Conservation (phyloP, 2,113 vertebrate species). For the Callocephalon fimbriatum region DNA sequence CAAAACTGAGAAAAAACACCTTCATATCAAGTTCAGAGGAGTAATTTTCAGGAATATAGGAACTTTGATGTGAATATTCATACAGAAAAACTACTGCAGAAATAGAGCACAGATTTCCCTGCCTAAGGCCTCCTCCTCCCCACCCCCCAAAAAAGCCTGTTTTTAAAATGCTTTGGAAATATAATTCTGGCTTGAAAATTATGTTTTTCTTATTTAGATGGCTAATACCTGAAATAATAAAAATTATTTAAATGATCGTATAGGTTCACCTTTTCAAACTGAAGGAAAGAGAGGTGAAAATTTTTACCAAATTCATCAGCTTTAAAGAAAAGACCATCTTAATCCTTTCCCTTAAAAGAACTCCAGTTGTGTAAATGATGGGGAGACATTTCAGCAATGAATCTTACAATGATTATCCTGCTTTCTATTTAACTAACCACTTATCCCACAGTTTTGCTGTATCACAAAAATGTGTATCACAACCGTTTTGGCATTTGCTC, state of each 20-base stretch:
- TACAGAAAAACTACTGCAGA: background rate
- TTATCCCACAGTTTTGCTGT: background rate
- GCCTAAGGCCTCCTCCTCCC: background rate
- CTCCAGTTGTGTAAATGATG: fast-evolving
- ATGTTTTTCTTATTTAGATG: background rate
- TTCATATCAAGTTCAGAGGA: background rate
- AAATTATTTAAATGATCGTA: background rate
- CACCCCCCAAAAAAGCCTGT: background rate
- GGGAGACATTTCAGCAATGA: background rate
- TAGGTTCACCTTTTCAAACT: background rate
- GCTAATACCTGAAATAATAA: background rate
- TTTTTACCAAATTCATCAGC: background rate
- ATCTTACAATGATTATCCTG: background rate
- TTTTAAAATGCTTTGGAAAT: background rate
- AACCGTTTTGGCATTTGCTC: fast-evolving
- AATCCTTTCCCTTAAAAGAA: background rate
- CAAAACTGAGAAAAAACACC: background rate
- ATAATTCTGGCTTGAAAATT: background rate
- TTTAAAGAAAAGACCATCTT: background rate
- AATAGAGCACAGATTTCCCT: background rate
- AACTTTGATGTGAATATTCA: background rate
- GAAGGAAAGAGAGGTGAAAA: background rate
- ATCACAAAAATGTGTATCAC: fast-evolving
- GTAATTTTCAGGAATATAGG: background rate
- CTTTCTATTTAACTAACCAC: background rate